Evolutionary conservation across 2,797 vertebrate species (phyloP).

Genomic region (Meriones psammophilus): DNA sequence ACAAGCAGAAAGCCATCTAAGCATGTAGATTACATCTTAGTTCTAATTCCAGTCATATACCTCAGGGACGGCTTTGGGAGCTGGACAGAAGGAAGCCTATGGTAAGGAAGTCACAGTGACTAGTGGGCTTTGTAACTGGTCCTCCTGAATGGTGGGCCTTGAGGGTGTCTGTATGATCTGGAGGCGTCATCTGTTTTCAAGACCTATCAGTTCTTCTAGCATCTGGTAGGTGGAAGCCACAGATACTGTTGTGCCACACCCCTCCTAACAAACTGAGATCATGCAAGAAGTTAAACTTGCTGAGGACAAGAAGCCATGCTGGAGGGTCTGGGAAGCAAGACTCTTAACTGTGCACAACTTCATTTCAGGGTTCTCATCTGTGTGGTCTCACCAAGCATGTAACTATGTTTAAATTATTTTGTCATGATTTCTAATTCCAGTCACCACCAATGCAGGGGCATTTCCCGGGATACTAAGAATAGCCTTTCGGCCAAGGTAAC

Average conservation of each 20-base stretch:
- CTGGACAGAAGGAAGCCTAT: neutral
- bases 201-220: neutral
- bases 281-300: neutral
- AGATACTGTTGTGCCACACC: neutral
- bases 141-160: neutral
- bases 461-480: slow-evolving; percentile 75
- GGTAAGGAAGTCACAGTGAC: neutral
- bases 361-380: neutral
- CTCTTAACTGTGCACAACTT: neutral
- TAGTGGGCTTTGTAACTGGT: neutral
- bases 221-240: neutral
- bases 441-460: slow-evolving; percentile 13
- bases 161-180: neutral
- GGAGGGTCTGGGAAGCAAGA: neutral
- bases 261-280: neutral
- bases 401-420: neutral
- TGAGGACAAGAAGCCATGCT: neutral
- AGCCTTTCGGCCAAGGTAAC: slow-evolving; percentile 15
- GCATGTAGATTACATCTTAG: neutral
- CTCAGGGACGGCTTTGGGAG: neutral
- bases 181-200: neutral
- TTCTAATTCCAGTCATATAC: neutral
- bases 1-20: neutral
- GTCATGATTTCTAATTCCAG: slow-evolving; percentile 19
- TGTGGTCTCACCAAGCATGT: neutral